These are phyloP conservation scores for Sebastes baramenuke DNA, from an alignment of 2,797 vertebrate species.

Conservation along the genomic window DNA sequence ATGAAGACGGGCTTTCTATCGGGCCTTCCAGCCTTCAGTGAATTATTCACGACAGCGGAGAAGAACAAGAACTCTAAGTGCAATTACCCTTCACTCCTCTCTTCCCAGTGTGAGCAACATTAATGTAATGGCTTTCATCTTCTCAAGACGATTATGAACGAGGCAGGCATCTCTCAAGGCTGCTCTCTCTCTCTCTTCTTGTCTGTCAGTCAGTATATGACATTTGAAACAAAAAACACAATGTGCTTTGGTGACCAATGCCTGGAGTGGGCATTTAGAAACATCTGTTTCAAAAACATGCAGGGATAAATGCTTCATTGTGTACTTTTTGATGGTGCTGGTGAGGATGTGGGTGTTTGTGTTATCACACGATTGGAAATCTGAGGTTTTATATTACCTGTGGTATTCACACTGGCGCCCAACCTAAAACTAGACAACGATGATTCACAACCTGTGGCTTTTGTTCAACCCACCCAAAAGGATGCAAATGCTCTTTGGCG, in stretches of 20 bases:
- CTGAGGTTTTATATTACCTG: constrained; percentile 69
- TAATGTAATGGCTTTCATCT: constrained; percentile 82
- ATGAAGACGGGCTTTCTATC: constrained; percentile 66
- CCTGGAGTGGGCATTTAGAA: constrained; percentile 37
- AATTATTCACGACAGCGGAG: constrained; percentile 82
- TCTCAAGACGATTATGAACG: constrained; percentile 70
- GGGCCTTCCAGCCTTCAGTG: constrained; percentile 68
- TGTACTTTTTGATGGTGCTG: constrained; percentile 48
- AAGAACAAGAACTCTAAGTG: constrained; percentile 79
- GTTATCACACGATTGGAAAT: constrained; percentile 53
- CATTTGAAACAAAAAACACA: constrained; percentile 37
- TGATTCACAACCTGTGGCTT: constrained; percentile 68
- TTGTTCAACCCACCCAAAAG: constrained; percentile 34
- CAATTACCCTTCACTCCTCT: constrained; percentile 77
- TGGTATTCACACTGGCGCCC: constrained; percentile 66
- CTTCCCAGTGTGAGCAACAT: constrained; percentile 78
- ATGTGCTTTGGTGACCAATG: constrained; percentile 15
- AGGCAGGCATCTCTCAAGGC: constrained; percentile 56
- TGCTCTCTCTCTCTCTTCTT: constrained; percentile 27
- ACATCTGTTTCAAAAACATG: constrained; percentile 34
- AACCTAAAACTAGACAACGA: constrained; percentile 55
- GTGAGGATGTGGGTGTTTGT: constrained; percentile 54
- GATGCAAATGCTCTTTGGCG: background rate
- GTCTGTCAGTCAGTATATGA: constrained; percentile 55
- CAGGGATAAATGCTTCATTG: constrained; percentile 46